Conservation (phyloP, 2,113 vertebrate genomes). For the Noturus placidus region DNA sequence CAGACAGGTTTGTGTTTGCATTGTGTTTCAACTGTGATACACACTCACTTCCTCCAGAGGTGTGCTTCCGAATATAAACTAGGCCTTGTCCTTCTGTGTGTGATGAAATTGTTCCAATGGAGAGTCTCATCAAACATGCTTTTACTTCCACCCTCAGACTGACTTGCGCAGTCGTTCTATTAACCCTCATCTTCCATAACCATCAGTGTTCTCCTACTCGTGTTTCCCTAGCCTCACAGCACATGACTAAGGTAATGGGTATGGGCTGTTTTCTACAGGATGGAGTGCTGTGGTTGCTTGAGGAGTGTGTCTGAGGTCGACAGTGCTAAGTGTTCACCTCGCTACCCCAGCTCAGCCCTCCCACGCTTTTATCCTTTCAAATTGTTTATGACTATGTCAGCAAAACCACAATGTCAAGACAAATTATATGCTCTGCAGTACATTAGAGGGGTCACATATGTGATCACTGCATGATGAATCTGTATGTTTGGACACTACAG, state of each 20-base stretch:
- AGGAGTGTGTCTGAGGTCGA: neutral
- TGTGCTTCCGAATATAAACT: constrained; percentile 35
- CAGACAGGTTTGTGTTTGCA: neutral
- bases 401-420: neutral
- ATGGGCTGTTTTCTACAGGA: neutral
- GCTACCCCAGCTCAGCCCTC: neutral
- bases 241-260: neutral
- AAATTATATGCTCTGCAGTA: neutral
- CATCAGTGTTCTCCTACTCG: neutral
- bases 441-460: neutral
- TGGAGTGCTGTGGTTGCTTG: neutral
- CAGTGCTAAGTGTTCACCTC: neutral
- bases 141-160: neutral
- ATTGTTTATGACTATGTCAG: neutral
- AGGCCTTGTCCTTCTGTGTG: constrained; percentile 34
- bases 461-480: neutral
- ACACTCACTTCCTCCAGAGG: constrained; percentile 20
- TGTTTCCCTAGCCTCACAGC: neutral
- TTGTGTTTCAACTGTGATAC: constrained; percentile 12
- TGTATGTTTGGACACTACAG: neutral
- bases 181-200: neutral
- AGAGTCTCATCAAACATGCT: neutral
- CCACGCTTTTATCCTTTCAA: neutral
- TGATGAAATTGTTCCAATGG: constrained; percentile 7
- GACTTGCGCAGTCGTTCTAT: neutral